Evolutionary conservation across 2,797 vertebrate genomes (phyloP).

Genomic region (Acanthurus tractus): DNA sequence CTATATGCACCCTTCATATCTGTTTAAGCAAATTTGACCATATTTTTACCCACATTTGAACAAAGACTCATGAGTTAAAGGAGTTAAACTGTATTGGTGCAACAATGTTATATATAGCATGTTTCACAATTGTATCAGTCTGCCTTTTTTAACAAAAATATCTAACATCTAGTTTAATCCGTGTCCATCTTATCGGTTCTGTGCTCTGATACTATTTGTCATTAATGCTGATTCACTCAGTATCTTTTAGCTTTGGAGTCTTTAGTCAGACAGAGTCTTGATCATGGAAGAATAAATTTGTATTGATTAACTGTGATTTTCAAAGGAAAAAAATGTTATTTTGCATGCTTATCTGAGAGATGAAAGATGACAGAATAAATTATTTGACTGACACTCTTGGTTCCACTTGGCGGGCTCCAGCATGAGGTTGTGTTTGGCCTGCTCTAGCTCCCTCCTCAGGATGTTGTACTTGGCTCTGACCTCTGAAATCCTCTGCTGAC

Average conservation of each 20-base stretch:
- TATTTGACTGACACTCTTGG: constrained; percentile 89
- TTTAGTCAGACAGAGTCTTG: background rate
- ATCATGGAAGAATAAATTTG: background rate
- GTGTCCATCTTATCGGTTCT: background rate
- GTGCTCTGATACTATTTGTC: background rate
- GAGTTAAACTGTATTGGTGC: too few species aligned
- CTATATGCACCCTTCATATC: too few species aligned
- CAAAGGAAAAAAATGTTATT: background rate
- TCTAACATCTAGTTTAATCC: background rate
- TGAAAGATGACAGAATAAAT: background rate
- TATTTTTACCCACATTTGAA: too few species aligned
- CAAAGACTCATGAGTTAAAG: too few species aligned
- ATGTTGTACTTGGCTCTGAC: constrained; percentile 90
- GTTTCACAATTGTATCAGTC: too few species aligned
- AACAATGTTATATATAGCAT: too few species aligned
- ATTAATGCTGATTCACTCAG: background rate
- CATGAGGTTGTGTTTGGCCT: constrained; percentile 91
- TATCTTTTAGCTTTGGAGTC: background rate
- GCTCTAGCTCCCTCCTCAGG: constrained; percentile 93
- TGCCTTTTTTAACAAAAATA: too few species aligned
- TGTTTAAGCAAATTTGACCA: too few species aligned
- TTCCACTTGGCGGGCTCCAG: constrained; percentile 92
- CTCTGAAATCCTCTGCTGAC: constrained; percentile 91
- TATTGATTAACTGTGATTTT: background rate
- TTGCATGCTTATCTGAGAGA: background rate